Conservation (phyloP, 2,888 invertebrate species). For the Anodontia alba region DNA sequence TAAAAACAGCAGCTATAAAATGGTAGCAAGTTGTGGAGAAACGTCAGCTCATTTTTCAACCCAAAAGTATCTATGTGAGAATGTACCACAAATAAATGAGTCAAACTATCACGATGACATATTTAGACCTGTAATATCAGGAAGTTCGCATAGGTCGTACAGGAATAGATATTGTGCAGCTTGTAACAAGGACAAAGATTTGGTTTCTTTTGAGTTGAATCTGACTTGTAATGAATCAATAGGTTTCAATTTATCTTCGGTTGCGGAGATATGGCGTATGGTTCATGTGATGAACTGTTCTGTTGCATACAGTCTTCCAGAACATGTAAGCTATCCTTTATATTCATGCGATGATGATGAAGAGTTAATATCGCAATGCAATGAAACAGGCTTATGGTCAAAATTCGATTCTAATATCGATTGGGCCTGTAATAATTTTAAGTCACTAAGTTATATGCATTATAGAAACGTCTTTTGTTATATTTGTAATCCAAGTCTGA, state of each 20-base stretch:
- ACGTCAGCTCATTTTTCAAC: too few relatives aligned
- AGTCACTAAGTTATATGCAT: not conserved
- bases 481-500: constrained; percentile 26
- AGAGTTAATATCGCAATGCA: not conserved
- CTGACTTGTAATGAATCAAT: not conserved
- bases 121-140: not conserved
- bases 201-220: not conserved
- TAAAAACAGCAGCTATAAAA: not conserved
- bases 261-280: not conserved
- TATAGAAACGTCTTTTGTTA: constrained; percentile 30
- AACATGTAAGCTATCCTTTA: not conserved
- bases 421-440: not conserved
- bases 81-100: not conserved
- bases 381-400: not conserved
- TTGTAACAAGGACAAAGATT: not conserved
- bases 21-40: not conserved
- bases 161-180: not conserved
- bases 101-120: not conserved
- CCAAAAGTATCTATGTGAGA: not conserved
- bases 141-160: not conserved
- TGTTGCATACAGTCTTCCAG: not conserved
- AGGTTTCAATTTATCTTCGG: not conserved
- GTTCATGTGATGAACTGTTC: not conserved
- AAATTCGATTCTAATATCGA: not conserved
- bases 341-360: not conserved